These are phyloP conservation scores for Ectemnius continuus DNA, from an alignment of 2,888 invertebrate genomes.

Conservation along the genomic window DNA sequence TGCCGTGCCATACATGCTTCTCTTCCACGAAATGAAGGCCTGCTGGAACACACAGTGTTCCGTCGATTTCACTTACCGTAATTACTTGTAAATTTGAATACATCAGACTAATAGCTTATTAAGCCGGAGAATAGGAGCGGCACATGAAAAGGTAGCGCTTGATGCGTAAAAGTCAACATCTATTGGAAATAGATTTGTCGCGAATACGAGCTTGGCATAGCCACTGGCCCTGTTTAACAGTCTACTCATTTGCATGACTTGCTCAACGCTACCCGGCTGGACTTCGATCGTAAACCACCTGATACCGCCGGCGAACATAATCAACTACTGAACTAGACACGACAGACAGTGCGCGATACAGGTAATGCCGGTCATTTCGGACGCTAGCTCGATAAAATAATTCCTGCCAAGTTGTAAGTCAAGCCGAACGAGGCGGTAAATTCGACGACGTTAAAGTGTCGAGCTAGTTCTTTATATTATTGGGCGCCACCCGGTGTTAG, in stretches of 20 bases:
- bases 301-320: slow-evolving; percentile 29
- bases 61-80: not conserved
- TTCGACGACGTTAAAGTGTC: slow-evolving; percentile 27
- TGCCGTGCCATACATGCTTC: not conserved
- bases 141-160: not conserved
- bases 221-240: not conserved
- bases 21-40: slow-evolving; percentile 31
- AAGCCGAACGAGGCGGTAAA: slow-evolving; percentile 35
- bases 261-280: not conserved
- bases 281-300: slow-evolving; percentile 1
- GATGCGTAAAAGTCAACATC: not conserved
- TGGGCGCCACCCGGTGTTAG: too few species aligned
- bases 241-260: too few species aligned
- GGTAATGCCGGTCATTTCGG: slow-evolving; percentile 5
- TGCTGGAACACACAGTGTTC: slow-evolving; percentile 30
- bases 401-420: slow-evolving; percentile 11
- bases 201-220: not conserved
- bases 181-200: not conserved
- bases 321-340: slow-evolving; percentile 11
- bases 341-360: slow-evolving; percentile 13
- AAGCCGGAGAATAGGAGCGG: not conserved
- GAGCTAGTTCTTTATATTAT: slow-evolving; percentile 30
- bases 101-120: not conserved
- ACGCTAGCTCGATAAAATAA: slow-evolving; percentile 26
- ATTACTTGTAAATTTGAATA: slow-evolving; percentile 38